A percentile compares a stretch with the other conserved stretches of the same genome.
Conservation (phyloP, 2,888 invertebrate species). For the Himalopsyche anomala region DNA sequence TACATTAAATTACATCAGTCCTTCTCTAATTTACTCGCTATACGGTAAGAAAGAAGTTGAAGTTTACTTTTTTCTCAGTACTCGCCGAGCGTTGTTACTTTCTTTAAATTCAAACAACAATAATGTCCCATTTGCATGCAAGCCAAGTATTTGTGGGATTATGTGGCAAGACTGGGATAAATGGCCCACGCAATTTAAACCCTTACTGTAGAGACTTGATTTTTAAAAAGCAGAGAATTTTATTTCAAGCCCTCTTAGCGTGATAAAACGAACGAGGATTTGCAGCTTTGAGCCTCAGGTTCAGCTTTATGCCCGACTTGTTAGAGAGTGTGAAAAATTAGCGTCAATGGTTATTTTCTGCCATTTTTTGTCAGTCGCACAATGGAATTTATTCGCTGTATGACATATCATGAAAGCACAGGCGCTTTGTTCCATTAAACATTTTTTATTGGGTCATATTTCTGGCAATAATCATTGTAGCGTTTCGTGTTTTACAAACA, state of each 20-base stretch:
- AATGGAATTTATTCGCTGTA: slow-evolving; percentile 19
- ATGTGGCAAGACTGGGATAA: slow-evolving; percentile 64
- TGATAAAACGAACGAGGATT: slow-evolving; percentile 54
- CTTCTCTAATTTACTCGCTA: not conserved
- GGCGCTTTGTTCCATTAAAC: slow-evolving; percentile 23
- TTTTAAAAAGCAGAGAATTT: slow-evolving; percentile 59
- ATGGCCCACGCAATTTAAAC: slow-evolving; percentile 64
- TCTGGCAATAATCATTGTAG: not conserved
- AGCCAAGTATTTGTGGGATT: slow-evolving; percentile 62
- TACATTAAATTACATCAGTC: not conserved
- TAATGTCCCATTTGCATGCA: slow-evolving; percentile 65
- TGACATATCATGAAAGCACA: slow-evolving; percentile 31
- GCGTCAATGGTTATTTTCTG: slow-evolving; percentile 29
- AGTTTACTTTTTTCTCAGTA: slow-evolving; percentile 17
- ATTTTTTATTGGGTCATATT: slow-evolving; percentile 14
- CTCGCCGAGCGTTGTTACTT: slow-evolving; percentile 3
- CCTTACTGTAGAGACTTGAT: slow-evolving; percentile 60
- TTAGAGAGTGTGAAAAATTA: slow-evolving; percentile 34
- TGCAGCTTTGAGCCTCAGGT: slow-evolving; percentile 41
- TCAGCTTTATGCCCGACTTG: slow-evolving; percentile 22
- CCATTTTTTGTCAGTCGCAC: slow-evolving; percentile 15
- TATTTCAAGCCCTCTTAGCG: slow-evolving; percentile 53
- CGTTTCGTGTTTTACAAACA: slow-evolving; percentile 20
- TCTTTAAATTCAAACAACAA: slow-evolving; percentile 45
- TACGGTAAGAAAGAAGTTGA: slow-evolving; percentile 16